phyloP scores from a whole-genome alignment of 1,140 invertebrate species.

The Euura saliciscinereae region DNA sequence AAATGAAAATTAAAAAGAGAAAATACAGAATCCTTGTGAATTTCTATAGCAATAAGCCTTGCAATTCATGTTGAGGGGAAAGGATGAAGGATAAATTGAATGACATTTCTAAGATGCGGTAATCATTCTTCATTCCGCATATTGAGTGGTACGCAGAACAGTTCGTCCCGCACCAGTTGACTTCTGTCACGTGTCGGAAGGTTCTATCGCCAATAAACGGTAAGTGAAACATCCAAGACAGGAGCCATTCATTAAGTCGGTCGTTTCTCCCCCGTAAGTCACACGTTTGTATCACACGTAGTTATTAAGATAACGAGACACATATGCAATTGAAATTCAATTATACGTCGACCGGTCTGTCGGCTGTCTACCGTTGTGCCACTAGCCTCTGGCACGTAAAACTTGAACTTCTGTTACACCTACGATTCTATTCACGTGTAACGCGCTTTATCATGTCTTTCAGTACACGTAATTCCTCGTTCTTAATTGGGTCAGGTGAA shows the following conservation, averaged over 20 bases:
- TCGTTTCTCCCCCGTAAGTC: not conserved
- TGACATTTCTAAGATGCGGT: no score
- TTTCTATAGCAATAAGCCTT: no score
- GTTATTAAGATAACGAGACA: slow-evolving; percentile 2
- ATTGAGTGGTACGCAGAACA: no score
- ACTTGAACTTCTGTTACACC: not conserved
- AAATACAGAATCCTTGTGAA: no score
- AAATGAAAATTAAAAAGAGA: no score
- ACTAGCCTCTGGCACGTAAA: not conserved
- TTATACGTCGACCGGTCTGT: not conserved
- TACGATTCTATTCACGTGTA: not conserved
- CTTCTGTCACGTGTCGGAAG: not conserved
- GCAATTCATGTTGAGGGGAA: no score
- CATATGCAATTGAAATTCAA: slow-evolving; percentile 4
- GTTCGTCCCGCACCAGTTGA: not conserved
- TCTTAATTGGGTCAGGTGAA: not conserved
- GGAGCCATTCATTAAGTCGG: not conserved
- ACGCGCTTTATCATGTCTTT: not conserved
- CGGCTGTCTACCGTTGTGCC: not conserved
- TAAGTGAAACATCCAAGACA: not conserved
- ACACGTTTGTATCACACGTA: not conserved
- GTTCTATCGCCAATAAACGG: not conserved
- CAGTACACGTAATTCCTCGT: not conserved
- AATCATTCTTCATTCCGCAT: no score
- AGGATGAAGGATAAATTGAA: no score